Evolutionary conservation across 2,113 vertebrate genomes (phyloP).

Genomic region (Atherinomorus stipes): DNA sequence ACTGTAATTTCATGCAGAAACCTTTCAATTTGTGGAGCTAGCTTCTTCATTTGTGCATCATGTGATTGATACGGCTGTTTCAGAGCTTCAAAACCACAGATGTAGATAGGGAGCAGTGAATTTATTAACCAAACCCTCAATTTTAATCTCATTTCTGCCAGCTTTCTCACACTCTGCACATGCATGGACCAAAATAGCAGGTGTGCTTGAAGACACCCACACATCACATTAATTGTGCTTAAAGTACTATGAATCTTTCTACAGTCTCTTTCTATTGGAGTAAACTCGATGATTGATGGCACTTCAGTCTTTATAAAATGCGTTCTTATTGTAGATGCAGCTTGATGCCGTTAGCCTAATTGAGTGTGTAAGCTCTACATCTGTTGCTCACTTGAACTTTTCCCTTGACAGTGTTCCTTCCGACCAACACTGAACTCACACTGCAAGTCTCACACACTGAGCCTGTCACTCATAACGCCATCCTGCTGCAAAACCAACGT

Average conservation of each 20-base stretch:
- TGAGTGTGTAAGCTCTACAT: constrained; percentile 18
- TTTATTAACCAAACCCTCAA: too few relatives aligned
- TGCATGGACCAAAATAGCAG: neutral
- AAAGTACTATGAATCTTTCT: neutral
- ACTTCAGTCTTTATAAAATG: constrained; percentile 9
- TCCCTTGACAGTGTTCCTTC: neutral
- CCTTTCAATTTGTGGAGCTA: too few relatives aligned
- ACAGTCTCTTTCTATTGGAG: neutral
- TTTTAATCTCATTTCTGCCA: too few relatives aligned
- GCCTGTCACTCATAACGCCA: constrained; percentile 8
- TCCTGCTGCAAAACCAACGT: neutral
- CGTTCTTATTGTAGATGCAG: constrained; percentile 16
- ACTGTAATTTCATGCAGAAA: too few relatives aligned
- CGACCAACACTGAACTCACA: neutral
- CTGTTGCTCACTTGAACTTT: constrained; percentile 12
- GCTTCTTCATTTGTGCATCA: too few relatives aligned
- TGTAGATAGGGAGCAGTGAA: too few relatives aligned
- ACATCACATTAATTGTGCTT: neutral
- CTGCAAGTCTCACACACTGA: neutral
- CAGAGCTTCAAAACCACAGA: too few relatives aligned
- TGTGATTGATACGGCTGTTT: too few relatives aligned
- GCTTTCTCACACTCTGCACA: too few relatives aligned
- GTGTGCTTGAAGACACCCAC: neutral
- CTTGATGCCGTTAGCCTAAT: constrained; percentile 18
- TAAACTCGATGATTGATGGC: constrained; percentile 4